Conservation (phyloP, 2,113 vertebrate genomes). For the Callaeas wilsoni region DNA sequence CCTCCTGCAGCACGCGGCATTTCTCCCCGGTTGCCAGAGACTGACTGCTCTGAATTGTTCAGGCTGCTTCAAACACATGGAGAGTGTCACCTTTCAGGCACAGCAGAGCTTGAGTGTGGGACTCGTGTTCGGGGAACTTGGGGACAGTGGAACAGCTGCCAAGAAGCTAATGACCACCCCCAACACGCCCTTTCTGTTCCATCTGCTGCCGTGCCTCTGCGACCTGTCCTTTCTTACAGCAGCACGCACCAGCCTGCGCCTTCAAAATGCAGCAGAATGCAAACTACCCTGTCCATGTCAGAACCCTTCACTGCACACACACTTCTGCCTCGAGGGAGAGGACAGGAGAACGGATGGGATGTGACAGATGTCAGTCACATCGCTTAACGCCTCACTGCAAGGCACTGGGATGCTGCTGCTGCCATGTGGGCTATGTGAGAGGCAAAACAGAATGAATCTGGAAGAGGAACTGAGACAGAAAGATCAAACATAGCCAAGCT, state of each 20-base stretch:
- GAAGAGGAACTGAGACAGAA: background rate
- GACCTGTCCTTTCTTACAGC: background rate
- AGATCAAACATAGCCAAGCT: background rate
- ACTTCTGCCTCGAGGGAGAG: background rate
- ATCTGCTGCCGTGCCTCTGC: background rate
- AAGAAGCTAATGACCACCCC: background rate
- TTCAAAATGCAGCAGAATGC: background rate
- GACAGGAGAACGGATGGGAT: background rate
- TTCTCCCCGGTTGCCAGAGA: background rate
- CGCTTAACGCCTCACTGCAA: conserved; percentile 27
- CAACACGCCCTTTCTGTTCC: background rate
- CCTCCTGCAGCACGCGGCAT: fast-evolving
- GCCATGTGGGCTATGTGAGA: background rate
- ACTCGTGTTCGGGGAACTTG: background rate
- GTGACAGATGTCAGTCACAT: conserved; percentile 53
- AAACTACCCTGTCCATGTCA: background rate
- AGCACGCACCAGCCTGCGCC: background rate
- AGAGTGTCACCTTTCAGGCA: background rate
- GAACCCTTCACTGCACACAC: background rate
- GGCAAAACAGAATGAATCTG: background rate
- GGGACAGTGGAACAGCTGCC: background rate
- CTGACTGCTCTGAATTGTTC: background rate
- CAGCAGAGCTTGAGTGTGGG: background rate
- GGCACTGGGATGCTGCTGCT: background rate
- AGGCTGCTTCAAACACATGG: background rate